Percentiles rank a stretch among this genome's conserved stretches.
These are phyloP conservation scores for Odobenus rosmarus DNA, from an alignment of 2,113 vertebrate genomes.

Conservation along the genomic window DNA sequence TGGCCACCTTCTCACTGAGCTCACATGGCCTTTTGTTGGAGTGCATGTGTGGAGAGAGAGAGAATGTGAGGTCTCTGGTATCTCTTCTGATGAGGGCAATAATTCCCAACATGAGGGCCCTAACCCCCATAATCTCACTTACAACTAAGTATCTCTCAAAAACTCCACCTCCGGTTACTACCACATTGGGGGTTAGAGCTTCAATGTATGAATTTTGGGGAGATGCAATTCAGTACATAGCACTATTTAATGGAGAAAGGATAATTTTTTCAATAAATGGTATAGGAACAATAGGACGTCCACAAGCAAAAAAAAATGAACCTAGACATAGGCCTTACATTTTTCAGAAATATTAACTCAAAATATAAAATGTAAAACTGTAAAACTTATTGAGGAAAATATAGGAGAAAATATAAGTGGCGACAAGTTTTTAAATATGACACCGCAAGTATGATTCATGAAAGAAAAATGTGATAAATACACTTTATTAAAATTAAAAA, in stretches of 20 bases:
- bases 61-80: not conserved
- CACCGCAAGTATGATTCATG: not conserved
- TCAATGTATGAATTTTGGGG: not conserved
- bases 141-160: not conserved
- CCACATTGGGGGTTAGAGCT: not conserved
- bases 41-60: too few species aligned
- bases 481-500: conserved; percentile 5
- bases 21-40: not conserved
- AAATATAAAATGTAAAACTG: conserved; percentile 16
- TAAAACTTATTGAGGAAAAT: conserved; percentile 25
- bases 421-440: not conserved
- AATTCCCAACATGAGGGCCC: not conserved
- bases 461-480: conserved; percentile 2
- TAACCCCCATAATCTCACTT: not conserved
- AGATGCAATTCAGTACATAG: not conserved
- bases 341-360: not conserved
- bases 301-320: not conserved
- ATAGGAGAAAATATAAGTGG: not conserved
- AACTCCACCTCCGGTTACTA: not conserved
- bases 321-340: not conserved
- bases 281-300: not conserved
- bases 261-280: not conserved
- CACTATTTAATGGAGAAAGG: not conserved
- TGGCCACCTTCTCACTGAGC: not conserved
- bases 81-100: not conserved